Evolutionary conservation across 2,797 vertebrate genomes (phyloP).

Genomic region (Phalloptychus januarius): DNA sequence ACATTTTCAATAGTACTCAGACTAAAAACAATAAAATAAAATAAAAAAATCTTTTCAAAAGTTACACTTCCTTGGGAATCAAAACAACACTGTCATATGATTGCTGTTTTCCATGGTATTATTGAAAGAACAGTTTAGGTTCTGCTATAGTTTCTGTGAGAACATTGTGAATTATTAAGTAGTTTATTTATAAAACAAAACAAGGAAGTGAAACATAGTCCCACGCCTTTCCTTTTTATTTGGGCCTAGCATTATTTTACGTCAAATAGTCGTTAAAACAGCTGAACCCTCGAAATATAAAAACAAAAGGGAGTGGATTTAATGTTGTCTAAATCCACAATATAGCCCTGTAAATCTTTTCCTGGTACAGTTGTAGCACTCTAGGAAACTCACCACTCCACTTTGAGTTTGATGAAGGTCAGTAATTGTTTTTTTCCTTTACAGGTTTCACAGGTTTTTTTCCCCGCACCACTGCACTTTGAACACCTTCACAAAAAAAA

Average conservation of each 20-base stretch:
- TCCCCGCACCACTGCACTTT: constrained; percentile 38
- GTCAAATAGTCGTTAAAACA: not conserved
- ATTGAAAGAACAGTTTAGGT: not conserved
- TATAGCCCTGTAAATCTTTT: not conserved
- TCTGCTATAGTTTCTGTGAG: no score
- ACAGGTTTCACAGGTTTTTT: constrained; percentile 61
- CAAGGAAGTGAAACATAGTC: not conserved
- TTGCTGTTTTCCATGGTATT: not conserved
- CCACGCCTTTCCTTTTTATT: not conserved
- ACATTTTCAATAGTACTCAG: not conserved
- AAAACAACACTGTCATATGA: not conserved
- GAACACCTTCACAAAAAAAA: constrained; percentile 59
- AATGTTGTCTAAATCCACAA: not conserved
- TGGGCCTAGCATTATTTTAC: not conserved
- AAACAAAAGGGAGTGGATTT: not conserved
- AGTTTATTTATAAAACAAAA: not conserved
- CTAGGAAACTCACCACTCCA: constrained; percentile 73
- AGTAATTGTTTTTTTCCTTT: constrained; percentile 71
- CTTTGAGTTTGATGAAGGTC: constrained; percentile 74
- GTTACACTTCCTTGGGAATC: not conserved
- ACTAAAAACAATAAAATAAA: not conserved
- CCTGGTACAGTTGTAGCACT: not conserved
- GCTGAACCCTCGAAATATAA: not conserved
- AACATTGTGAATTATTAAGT: not conserved
- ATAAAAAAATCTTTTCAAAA: not conserved